phyloP scores from a whole-genome alignment of 2,888 invertebrate species.

The Chymomyza fuscimana region DNA sequence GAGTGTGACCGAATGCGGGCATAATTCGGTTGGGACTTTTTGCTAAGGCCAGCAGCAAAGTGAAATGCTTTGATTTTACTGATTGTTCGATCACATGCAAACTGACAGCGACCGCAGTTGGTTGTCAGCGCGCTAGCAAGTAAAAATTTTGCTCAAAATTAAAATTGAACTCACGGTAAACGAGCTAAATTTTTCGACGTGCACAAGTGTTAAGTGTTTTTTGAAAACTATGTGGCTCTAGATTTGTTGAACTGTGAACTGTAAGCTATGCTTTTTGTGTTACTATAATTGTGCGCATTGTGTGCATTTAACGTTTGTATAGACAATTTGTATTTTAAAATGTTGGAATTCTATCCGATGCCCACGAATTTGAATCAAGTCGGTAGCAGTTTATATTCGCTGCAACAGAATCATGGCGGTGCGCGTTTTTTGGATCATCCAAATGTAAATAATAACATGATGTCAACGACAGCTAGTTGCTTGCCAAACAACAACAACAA shows the following conservation, averaged over 20 bases:
- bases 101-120: slow-evolving; percentile 77
- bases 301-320: background rate
- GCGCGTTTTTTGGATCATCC: slow-evolving; percentile 77
- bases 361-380: slow-evolving; percentile 78
- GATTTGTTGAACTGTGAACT: background rate
- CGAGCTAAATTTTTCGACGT: background rate
- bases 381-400: slow-evolving; percentile 75
- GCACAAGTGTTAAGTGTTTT: slow-evolving; percentile 15
- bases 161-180: background rate
- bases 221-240: background rate
- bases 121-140: slow-evolving; percentile 68
- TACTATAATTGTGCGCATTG: background rate
- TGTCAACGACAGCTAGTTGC: background rate
- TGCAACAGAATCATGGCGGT: slow-evolving; percentile 75
- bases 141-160: background rate
- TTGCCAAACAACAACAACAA: slow-evolving; percentile 18
- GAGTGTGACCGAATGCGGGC: slow-evolving; percentile 45
- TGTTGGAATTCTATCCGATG: slow-evolving; percentile 79
- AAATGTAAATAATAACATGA: slow-evolving; percentile 32
- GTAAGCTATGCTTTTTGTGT: background rate
- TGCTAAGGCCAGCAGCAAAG: slow-evolving; percentile 43
- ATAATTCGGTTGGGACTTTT: slow-evolving; percentile 11
- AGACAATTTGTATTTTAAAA: slow-evolving; percentile 43
- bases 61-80: slow-evolving; percentile 76
- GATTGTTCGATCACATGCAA: slow-evolving; percentile 78